Conservation (phyloP, 2,888 invertebrate species). For the Cataglyphis albicans region DNA sequence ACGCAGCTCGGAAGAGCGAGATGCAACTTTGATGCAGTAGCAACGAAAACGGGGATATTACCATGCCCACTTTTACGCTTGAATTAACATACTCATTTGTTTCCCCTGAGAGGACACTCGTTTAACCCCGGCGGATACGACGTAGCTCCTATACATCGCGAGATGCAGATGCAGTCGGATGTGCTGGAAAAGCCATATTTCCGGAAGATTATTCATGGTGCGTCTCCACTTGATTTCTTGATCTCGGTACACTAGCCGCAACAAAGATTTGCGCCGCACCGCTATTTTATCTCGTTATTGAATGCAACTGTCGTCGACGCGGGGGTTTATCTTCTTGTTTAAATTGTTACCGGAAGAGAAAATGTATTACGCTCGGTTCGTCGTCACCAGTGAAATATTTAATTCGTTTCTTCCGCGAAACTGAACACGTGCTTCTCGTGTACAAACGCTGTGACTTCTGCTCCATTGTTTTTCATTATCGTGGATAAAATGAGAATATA, state of each 20-base stretch:
- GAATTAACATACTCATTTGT: slow-evolving; percentile 75
- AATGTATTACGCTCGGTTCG: slow-evolving; percentile 37
- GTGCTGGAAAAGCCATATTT: slow-evolving; percentile 41
- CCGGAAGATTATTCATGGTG: slow-evolving; percentile 62
- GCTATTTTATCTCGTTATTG: slow-evolving; percentile 41
- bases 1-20: slow-evolving; percentile 33
- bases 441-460: not conserved
- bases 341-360: slow-evolving; percentile 42
- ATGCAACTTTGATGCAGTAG: slow-evolving; percentile 31
- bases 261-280: slow-evolving; percentile 31
- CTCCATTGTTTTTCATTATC: not conserved
- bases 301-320: slow-evolving; percentile 44
- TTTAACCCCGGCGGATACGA: slow-evolving; percentile 30
- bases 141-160: slow-evolving; percentile 24
- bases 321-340: slow-evolving; percentile 44
- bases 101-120: slow-evolving; percentile 54
- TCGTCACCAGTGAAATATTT: slow-evolving; percentile 40
- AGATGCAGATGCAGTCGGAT: slow-evolving; percentile 50
- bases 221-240: slow-evolving; percentile 58
- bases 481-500: not conserved
- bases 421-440: slow-evolving; percentile 19
- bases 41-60: slow-evolving; percentile 59
- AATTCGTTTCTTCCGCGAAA: slow-evolving; percentile 26
- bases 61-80: slow-evolving; percentile 70
- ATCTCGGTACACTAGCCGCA: slow-evolving; percentile 17